A percentile compares a stretch with the other conserved stretches of the same genome.
These are phyloP conservation scores for Germaria angustata DNA, from an alignment of 2,888 invertebrate genomes.

Conservation along the genomic window DNA sequence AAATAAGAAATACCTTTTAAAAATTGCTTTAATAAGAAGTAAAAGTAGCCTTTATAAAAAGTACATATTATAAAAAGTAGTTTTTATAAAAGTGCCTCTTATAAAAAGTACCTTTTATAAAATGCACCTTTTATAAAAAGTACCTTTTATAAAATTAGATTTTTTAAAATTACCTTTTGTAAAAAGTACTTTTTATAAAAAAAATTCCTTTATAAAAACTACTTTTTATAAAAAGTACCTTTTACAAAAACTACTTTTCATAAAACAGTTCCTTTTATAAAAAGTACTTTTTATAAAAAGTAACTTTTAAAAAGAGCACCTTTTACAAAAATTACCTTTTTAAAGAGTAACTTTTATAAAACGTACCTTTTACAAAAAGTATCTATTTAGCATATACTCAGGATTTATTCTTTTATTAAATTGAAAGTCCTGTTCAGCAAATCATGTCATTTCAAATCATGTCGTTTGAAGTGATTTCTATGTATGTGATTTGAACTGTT, in stretches of 20 bases:
- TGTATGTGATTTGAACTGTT: too few species aligned
- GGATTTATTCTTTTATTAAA: too few species aligned
- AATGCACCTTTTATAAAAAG: too few species aligned
- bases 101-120: not conserved
- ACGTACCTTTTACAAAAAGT: constrained; percentile 1
- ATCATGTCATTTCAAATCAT: too few species aligned
- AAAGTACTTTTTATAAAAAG: too few species aligned
- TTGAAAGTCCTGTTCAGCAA: too few species aligned
- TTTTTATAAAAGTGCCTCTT: not conserved
- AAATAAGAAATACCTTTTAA: not conserved
- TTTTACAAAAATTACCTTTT: not conserved
- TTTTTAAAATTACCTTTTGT: too few species aligned
- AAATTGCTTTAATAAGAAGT: not conserved
- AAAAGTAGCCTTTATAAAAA: not conserved
- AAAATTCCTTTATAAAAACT: not conserved
- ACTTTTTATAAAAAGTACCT: not conserved
- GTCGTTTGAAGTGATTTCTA: too few species aligned
- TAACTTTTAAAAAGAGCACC: not conserved
- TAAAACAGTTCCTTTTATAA: not conserved
- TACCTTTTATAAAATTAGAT: constrained; percentile 1
- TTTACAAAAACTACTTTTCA: not conserved
- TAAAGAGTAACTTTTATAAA: too few species aligned
- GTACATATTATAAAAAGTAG: too few species aligned
- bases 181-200: not conserved
- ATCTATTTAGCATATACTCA: too few species aligned